Conservation (phyloP, 2,888 invertebrate species). For the Drosophila peninsularis region DNA sequence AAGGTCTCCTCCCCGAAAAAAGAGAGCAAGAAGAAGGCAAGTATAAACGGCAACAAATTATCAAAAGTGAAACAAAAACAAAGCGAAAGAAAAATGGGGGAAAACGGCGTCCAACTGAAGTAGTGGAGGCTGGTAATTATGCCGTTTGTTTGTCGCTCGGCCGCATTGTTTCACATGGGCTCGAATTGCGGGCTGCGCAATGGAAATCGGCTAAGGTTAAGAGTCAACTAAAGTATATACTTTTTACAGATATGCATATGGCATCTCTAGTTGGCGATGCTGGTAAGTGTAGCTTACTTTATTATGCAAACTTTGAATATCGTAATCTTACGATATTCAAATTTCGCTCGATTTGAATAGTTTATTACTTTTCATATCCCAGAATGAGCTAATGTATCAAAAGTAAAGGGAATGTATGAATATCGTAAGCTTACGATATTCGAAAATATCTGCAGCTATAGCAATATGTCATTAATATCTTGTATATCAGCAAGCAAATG, state of each 20-base stretch:
- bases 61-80: conserved; percentile 42
- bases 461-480: not conserved
- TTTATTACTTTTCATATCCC: not conserved
- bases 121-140: conserved; percentile 56
- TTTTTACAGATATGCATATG: not conserved
- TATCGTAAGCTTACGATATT: not conserved
- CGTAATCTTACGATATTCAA: not conserved
- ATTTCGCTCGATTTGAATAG: not conserved
- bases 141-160: conserved; percentile 31
- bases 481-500: not conserved
- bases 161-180: conserved; percentile 40
- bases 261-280: not conserved
- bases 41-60: conserved; percentile 60
- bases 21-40: conserved; percentile 19
- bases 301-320: not conserved
- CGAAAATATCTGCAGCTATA: not conserved
- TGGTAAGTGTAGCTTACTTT: not conserved
- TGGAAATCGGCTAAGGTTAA: conserved; percentile 1
- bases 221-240: not conserved
- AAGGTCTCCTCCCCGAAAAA: conserved; percentile 19
- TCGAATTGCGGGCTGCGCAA: conserved; percentile 21
- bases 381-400: not conserved
- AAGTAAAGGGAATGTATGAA: not conserved
- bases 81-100: conserved; percentile 16
- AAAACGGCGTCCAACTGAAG: conserved; percentile 21